Conservation (phyloP, 2,797 vertebrate genomes). For the Oreochromis grahami region DNA sequence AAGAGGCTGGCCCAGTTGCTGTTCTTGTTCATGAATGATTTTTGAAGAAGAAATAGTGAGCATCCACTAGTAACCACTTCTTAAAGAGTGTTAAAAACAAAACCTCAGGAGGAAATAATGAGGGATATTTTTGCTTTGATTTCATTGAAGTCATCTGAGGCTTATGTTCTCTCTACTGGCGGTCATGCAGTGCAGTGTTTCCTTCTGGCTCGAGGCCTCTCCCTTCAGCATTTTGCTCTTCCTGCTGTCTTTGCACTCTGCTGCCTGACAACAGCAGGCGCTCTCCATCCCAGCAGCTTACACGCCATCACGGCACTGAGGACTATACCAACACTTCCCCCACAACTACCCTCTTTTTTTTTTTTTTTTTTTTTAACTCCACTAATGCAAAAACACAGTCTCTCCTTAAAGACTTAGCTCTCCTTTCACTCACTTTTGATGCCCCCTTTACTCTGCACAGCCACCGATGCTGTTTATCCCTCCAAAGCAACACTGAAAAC, state of each 20-base stretch:
- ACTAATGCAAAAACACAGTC: constrained; percentile 11
- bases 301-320: not conserved
- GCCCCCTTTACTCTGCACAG: not conserved
- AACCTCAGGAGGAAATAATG: constrained; percentile 1
- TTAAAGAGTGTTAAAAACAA: not conserved
- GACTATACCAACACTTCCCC: not conserved
- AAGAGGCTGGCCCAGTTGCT: not conserved
- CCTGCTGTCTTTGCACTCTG: not conserved
- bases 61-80: not conserved
- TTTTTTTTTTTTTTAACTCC: not conserved
- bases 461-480: not conserved
- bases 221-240: constrained; percentile 26
- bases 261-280: constrained; percentile 17
- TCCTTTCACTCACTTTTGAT: not conserved
- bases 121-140: constrained; percentile 2
- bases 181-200: not conserved
- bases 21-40: not conserved
- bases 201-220: constrained; percentile 1
- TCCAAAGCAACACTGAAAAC: constrained; percentile 19
- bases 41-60: not conserved
- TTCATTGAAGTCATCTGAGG: constrained; percentile 15
- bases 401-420: constrained; percentile 10
- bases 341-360: not conserved
- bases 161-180: constrained; percentile 11
- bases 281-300: constrained; percentile 27